A percentile compares a stretch with the other conserved stretches of the same genome.
Evolutionary conservation across 1,140 invertebrate genomes (phyloP).

Genomic region (Drosophila varians): DNA sequence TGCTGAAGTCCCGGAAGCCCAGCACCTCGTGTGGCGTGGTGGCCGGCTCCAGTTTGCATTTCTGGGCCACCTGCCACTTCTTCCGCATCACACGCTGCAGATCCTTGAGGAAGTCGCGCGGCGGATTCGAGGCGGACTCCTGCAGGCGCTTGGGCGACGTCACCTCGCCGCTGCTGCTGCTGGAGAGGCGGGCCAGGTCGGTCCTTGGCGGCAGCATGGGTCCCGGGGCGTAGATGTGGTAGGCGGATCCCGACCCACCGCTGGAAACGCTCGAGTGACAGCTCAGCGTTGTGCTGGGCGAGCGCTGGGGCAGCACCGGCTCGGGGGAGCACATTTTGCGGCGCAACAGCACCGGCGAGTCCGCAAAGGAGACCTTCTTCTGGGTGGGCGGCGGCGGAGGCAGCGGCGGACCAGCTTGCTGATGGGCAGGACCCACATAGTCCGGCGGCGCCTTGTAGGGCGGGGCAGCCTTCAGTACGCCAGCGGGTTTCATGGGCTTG

Average conservation of each 20-base stretch:
- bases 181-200: conserved; percentile 86
- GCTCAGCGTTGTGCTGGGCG: conserved; percentile 59
- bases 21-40: conserved; percentile 95
- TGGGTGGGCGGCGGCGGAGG: conserved; percentile 55
- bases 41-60: conserved; percentile 92
- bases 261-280: conserved; percentile 15
- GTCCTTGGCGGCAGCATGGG: conserved; percentile 89
- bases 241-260: conserved; percentile 14
- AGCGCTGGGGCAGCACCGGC: conserved; percentile 52
- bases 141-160: conserved; percentile 89
- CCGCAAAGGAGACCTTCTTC: conserved; percentile 82
- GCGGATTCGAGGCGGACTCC: conserved; percentile 89
- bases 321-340: conserved; percentile 83
- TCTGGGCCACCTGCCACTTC: conserved; percentile 97
- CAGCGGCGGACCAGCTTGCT: conserved; percentile 9
- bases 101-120: conserved; percentile 93
- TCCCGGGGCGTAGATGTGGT: conserved; percentile 76
- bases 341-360: conserved; percentile 79
- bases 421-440: conserved; percentile 64
- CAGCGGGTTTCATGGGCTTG: conserved; percentile 74
- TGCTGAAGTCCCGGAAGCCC: conserved; percentile 90
- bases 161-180: conserved; percentile 46
- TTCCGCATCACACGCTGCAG: conserved; percentile 95
- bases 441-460: conserved; percentile 83
- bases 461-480: conserved; percentile 65